phyloP scores from a whole-genome alignment of 2,888 invertebrate genomes.

The Chymomyza amoena region DNA sequence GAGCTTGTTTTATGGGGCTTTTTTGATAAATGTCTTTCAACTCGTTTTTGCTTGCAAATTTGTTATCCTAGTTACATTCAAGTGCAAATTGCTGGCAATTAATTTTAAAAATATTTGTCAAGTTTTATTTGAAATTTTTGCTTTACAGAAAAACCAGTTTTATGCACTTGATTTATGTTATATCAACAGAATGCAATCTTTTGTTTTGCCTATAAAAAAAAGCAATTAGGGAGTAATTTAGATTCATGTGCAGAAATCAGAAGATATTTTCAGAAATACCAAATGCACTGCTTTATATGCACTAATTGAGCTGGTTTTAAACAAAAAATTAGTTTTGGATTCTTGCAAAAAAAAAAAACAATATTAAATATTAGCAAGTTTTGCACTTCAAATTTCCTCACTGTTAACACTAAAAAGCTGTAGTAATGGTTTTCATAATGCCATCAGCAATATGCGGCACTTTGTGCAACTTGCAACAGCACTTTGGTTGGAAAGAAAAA shows the following conservation, averaged over 20 bases:
- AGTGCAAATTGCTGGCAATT: slow-evolving; percentile 16
- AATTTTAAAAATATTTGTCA: slow-evolving; percentile 1
- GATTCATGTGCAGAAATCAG: too few species aligned
- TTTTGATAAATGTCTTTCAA: neutral
- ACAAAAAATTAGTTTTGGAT: neutral
- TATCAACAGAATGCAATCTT: neutral
- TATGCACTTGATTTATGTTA: neutral
- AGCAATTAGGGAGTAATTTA: too few species aligned
- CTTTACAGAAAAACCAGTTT: neutral
- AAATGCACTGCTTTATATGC: too few species aligned
- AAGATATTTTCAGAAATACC: too few species aligned
- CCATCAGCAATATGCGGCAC: neutral
- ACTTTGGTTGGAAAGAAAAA: neutral
- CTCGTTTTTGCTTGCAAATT: neutral
- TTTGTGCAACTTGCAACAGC: neutral
- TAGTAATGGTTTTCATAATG: neutral
- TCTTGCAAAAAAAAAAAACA: neutral
- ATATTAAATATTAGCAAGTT: neutral
- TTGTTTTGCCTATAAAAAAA: neutral
- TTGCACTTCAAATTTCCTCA: neutral
- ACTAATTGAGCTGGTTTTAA: neutral
- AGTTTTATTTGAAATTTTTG: neutral
- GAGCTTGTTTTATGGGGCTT: neutral
- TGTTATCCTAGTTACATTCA: neutral
- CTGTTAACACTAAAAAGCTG: neutral